Percentiles rank a stretch among this genome's conserved stretches.
phyloP scores from a whole-genome alignment of 2,113 vertebrate species.

The Aix galericulata region DNA sequence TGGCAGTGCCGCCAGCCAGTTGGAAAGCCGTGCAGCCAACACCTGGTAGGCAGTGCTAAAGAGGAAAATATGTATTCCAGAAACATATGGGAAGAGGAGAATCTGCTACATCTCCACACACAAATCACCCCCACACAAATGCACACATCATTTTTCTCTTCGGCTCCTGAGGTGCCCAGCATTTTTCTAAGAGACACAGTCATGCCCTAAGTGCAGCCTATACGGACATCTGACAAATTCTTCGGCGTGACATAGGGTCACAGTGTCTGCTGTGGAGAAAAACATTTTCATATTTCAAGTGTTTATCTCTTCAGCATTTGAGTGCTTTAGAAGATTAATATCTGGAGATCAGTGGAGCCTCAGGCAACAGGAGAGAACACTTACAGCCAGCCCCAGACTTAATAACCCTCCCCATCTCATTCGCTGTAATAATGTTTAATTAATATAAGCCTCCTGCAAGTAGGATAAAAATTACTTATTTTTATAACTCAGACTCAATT shows the following conservation, averaged over 20 bases:
- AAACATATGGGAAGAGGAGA: slow-evolving; percentile 64
- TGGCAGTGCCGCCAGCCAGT: slow-evolving; percentile 48
- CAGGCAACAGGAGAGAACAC: slow-evolving; percentile 74
- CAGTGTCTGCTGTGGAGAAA: slow-evolving; percentile 67
- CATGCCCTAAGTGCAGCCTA: neutral
- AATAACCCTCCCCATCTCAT: slow-evolving; percentile 74
- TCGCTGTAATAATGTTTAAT: slow-evolving; percentile 85
- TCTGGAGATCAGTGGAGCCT: slow-evolving; percentile 71
- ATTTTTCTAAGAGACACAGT: neutral
- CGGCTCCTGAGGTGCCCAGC: neutral
- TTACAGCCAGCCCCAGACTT: slow-evolving; percentile 70
- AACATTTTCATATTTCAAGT: slow-evolving; percentile 83
- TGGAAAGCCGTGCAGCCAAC: slow-evolving; percentile 57
- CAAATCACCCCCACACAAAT: slow-evolving; percentile 53
- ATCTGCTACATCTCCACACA: slow-evolving; percentile 62
- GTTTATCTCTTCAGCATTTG: slow-evolving; percentile 82
- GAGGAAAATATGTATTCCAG: slow-evolving; percentile 65
- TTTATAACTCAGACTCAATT: slow-evolving; percentile 82
- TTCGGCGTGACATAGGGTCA: slow-evolving; percentile 57
- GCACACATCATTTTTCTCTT: slow-evolving; percentile 42
- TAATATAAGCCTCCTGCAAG: slow-evolving; percentile 84
- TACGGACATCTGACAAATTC: slow-evolving; percentile 51
- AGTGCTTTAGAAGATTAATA: slow-evolving; percentile 81
- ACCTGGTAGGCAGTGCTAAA: slow-evolving; percentile 69
- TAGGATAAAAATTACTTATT: slow-evolving; percentile 82